Evolutionary conservation across 92 coral and sea anemone genomes (phyloP).

Genomic region (Zoanthus sociatus): DNA sequence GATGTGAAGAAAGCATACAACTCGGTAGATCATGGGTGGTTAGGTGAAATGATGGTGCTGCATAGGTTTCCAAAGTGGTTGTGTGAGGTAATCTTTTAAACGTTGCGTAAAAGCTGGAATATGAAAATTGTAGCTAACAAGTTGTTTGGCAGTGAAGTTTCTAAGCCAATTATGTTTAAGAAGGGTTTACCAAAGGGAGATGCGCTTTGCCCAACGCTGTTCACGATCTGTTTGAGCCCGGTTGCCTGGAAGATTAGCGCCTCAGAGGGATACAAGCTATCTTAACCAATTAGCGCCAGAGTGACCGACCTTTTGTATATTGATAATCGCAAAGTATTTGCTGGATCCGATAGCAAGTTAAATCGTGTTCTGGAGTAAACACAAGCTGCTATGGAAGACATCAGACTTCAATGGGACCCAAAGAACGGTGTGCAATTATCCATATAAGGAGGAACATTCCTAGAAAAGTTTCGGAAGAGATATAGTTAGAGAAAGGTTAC

Average conservation of each 20-base stretch:
- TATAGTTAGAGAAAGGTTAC: not conserved
- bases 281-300: slow-evolving; percentile 24
- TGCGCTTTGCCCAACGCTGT: slow-evolving; percentile 36
- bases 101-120: not conserved
- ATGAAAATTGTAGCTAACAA: too few species aligned
- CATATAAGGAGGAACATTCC: too few species aligned
- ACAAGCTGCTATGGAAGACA: slow-evolving; percentile 37
- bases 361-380: slow-evolving; percentile 5
- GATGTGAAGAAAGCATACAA: too few species aligned
- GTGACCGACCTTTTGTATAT: slow-evolving; percentile 26
- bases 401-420: slow-evolving; percentile 54
- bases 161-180: not conserved
- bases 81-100: not conserved
- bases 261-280: slow-evolving; percentile 56
- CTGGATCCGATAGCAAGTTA: slow-evolving; percentile 46
- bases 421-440: not conserved
- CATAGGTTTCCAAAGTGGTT: not conserved
- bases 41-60: not conserved
- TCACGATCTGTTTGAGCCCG: slow-evolving; percentile 47
- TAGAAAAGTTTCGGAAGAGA: slow-evolving; percentile 27
- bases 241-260: slow-evolving; percentile 52
- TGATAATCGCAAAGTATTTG: slow-evolving; percentile 51
- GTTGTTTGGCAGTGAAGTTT: not conserved
- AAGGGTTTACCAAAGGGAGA: slow-evolving; percentile 14
- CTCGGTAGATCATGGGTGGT: not conserved